Evolutionary conservation across 1,140 invertebrate species (phyloP).

Genomic region (Ylistrum balloti): DNA sequence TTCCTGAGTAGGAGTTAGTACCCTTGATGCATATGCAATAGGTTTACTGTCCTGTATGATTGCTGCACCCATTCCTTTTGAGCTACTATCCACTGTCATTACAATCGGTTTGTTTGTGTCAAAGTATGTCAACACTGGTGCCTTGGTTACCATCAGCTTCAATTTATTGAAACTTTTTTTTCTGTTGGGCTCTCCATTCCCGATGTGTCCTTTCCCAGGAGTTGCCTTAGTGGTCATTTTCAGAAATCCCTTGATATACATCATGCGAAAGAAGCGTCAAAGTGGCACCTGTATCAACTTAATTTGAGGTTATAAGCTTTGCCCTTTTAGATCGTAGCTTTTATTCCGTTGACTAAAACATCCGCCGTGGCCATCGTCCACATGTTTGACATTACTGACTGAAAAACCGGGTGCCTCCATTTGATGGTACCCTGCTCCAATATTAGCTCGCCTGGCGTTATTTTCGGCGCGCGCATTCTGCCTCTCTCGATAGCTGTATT

Average conservation of each 20-base stretch:
- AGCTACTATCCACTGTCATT: constrained; percentile 63
- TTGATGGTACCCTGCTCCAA: no score
- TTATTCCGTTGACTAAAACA: constrained; percentile 74
- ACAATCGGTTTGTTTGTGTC: constrained; percentile 50
- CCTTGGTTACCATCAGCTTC: constrained; percentile 36
- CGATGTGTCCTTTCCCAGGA: constrained; percentile 18
- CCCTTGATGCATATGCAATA: no score
- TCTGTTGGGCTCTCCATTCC: not conserved
- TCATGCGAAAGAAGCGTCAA: no score
- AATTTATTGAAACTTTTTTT: constrained; percentile 48
- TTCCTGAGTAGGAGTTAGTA: no score
- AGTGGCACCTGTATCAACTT: constrained; percentile 64
- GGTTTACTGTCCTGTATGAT: no score
- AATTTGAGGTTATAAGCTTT: constrained; percentile 58
- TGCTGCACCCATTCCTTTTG: constrained; percentile 81
- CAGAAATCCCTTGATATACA: no score
- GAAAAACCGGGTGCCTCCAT: constrained; percentile 77
- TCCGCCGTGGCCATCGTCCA: constrained; percentile 79
- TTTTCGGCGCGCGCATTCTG: no score
- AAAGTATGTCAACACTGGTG: constrained; percentile 49
- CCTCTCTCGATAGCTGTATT: constrained; percentile 65
- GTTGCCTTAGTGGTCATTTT: constrained; percentile 41
- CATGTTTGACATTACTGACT: constrained; percentile 74
- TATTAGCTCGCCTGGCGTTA: no score
- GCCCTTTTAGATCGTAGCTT: constrained; percentile 59